Evolutionary conservation across 2,113 vertebrate genomes (phyloP).

Genomic region (Etheostoma cragini): DNA sequence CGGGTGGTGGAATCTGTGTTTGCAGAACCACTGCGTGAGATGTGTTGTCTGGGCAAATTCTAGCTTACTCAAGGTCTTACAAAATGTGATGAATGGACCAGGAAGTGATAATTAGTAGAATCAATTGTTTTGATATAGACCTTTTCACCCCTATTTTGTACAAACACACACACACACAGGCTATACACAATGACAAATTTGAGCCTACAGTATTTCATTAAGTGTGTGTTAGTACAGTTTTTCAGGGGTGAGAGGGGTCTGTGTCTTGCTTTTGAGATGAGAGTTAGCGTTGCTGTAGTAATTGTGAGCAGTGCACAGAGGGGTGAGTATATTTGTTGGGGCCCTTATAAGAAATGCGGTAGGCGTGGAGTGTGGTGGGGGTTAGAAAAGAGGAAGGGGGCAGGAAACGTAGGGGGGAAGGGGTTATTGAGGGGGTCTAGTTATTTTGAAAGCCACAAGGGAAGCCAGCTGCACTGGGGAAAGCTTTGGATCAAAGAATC

Average conservation of each 20-base stretch:
- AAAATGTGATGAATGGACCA: constrained; percentile 70
- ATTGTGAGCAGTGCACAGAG: constrained; percentile 61
- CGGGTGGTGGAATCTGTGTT: constrained; percentile 39
- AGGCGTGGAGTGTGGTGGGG: constrained; percentile 61
- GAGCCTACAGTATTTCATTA: constrained; percentile 31
- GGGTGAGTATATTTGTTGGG: constrained; percentile 76
- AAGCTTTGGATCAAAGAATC: constrained; percentile 79
- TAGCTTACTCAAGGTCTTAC: constrained; percentile 36
- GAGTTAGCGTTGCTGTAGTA: constrained; percentile 38
- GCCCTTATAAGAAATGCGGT: constrained; percentile 74
- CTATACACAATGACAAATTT: constrained; percentile 36
- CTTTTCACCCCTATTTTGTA: constrained; percentile 43
- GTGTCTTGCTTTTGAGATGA: constrained; percentile 46
- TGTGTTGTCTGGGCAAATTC: constrained; percentile 38
- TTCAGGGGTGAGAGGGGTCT: background rate
- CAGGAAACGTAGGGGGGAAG: constrained; percentile 67
- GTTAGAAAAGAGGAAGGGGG: constrained; percentile 65
- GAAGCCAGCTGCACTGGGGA: constrained; percentile 78
- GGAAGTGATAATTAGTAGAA: constrained; percentile 71
- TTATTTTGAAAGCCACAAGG: constrained; percentile 80
- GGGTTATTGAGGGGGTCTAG: constrained; percentile 66
- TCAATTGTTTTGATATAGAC: constrained; percentile 65
- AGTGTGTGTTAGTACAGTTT: constrained; percentile 32
- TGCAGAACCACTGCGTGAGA: constrained; percentile 48
- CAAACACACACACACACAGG: constrained; percentile 18